Base-by-base conservation (phyloP, 2,888 invertebrate genomes). In the Amorpha juglandis region DNA sequence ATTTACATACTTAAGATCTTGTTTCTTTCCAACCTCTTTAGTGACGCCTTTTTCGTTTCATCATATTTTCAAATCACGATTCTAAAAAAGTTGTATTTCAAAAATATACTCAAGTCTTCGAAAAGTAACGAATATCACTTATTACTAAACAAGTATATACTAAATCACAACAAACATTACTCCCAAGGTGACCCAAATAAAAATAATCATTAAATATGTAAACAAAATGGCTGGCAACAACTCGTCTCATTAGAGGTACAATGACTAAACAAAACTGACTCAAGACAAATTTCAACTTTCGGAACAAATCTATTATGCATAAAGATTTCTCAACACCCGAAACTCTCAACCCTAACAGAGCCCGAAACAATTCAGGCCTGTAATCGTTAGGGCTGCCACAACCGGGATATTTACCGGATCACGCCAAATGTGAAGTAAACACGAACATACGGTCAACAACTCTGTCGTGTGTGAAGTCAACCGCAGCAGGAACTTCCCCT, bases 321-420 rank as follows among this genome's bases (percentile, higher is more conserved):
- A 71, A 69, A 62, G 70, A 78, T 69, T 74, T 74, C 66, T 47
- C 69, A 67, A 68, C 69, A 76, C 71, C 45, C 67, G 71, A 50
- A 50, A 50, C 50, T 50, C 9, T 0, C 50, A 50, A 71, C 71
- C 70, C 62, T 68, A 58, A 70, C 67, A 71, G 72, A 74, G 67
- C 68, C 66, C 68, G 69, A 71, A 77, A 75, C 76, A 77, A 77
- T 77, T 76, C 76, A 69, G 66, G 16, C 63, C 33, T 66, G 51
- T 52, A 63, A 62, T 38, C 16, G 21, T 48, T 53, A 63, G 63
- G 62, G 66, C 16, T 66, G 62, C n/a, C 65, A 27, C 51, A 8
- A 19, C 12, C 45, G 9, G 48, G n/a, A 58, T 19, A 58, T 55
- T 38, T 19, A 48, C 55, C 42, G 58, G 58, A 42, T 19, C 42